These are phyloP conservation scores for Sminthopsis crassicaudata DNA, from an alignment of 2,113 vertebrate species.

Conservation along the genomic window DNA sequence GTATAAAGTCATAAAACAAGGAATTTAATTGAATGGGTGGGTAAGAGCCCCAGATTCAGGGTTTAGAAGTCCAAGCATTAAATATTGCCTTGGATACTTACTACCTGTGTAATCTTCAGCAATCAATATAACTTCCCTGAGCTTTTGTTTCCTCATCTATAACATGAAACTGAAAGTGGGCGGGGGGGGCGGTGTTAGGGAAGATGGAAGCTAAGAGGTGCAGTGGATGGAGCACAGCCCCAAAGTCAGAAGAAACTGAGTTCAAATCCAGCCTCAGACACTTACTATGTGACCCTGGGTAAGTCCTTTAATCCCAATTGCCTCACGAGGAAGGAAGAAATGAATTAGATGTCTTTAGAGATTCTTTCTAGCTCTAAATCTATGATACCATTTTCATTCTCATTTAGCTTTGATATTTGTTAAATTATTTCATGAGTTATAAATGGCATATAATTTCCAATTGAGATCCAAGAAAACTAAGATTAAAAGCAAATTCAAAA, in stretches of 20 bases:
- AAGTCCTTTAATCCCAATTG: too few species aligned
- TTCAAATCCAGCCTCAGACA: too few species aligned
- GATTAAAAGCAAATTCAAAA: background rate
- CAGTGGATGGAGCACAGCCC: too few species aligned
- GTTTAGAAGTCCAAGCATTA: background rate
- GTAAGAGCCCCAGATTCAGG: background rate
- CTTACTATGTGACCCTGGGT: too few species aligned
- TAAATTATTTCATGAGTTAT: background rate
- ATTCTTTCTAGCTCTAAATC: background rate
- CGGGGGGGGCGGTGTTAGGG: too few species aligned
- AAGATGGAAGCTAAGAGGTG: too few species aligned
- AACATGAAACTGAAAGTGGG: background rate
- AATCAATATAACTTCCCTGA: background rate
- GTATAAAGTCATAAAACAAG: background rate
- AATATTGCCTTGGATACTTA: background rate
- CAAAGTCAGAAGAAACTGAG: too few species aligned
- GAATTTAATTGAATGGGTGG: background rate
- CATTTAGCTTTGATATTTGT: background rate
- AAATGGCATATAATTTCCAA: background rate
- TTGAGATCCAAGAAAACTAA: background rate
- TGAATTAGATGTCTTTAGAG: background rate
- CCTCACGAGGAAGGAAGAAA: too few species aligned
- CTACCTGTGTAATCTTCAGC: background rate
- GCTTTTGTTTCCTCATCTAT: background rate
- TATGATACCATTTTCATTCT: background rate